Conservation (phyloP, 2,888 invertebrate species). For the Ornithoptera alexandrae region DNA sequence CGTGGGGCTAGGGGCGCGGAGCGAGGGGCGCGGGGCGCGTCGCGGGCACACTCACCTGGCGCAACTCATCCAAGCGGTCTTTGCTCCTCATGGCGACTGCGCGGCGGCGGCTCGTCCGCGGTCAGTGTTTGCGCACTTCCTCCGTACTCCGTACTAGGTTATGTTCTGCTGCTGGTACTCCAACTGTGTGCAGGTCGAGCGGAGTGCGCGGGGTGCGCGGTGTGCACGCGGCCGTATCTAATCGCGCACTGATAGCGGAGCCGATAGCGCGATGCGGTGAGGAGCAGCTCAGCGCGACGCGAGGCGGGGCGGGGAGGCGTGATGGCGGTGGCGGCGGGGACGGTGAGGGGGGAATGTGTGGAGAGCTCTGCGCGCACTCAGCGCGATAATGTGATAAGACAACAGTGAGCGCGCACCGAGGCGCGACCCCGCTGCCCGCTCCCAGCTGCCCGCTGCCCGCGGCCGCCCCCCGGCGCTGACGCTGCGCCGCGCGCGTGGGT, state of each 20-base stretch:
- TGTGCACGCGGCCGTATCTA: constrained; percentile 63
- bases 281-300: background rate
- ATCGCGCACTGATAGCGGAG: constrained; percentile 58
- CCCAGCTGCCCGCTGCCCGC: background rate
- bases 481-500: background rate
- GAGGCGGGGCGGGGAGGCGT: too few relatives aligned
- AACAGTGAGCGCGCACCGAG: too few relatives aligned
- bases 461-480: background rate
- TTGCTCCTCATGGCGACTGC: constrained; percentile 73
- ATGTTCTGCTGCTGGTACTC: constrained; percentile 40
- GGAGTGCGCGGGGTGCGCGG: constrained; percentile 45
- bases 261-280: constrained; percentile 38
- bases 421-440: background rate
- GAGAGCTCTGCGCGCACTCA: background rate
- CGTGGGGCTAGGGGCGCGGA: too few relatives aligned
- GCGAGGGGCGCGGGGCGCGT: background rate
- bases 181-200: constrained; percentile 46
- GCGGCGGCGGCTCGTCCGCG: constrained; percentile 38
- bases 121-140: background rate
- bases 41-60: constrained; percentile 44
- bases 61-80: constrained; percentile 69
- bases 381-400: too few relatives aligned
- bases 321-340: too few relatives aligned
- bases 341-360: too few relatives aligned
- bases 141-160: too few relatives aligned